A percentile compares a stretch with the other conserved stretches of the same genome.
Conservation (phyloP, 2,888 invertebrate genomes). For the Lepidochitona cinerea region DNA sequence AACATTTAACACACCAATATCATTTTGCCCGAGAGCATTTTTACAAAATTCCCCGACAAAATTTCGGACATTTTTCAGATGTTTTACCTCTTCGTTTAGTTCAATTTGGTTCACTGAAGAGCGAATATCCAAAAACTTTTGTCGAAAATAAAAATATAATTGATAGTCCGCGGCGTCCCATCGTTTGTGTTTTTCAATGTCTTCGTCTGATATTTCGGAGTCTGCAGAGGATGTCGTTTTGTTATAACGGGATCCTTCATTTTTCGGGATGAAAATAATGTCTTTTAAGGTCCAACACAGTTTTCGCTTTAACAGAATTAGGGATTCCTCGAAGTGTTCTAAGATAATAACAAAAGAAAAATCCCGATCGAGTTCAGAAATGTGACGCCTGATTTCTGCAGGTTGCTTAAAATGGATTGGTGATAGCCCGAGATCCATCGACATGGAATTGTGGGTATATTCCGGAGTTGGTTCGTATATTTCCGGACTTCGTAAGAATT, state of each 20-base stretch:
- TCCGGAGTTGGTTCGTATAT: neutral
- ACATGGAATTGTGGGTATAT: slow-evolving; percentile 29
- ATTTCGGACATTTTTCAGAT: neutral
- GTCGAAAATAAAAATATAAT: neutral
- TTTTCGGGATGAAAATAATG: slow-evolving; percentile 39
- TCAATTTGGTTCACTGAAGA: neutral
- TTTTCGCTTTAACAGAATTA: slow-evolving; percentile 41
- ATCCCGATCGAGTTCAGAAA: slow-evolving; percentile 31
- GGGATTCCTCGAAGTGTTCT: slow-evolving; percentile 48
- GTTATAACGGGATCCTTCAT: slow-evolving; percentile 10
- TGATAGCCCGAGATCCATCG: neutral
- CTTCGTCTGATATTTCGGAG: neutral
- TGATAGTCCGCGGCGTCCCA: neutral
- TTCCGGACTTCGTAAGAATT: neutral
- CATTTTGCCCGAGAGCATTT: neutral
- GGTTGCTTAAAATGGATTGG: neutral
- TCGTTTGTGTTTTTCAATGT: slow-evolving; percentile 12
- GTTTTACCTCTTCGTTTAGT: neutral
- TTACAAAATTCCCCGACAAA: neutral
- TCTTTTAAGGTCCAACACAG: slow-evolving; percentile 49
- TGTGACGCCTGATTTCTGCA: slow-evolving; percentile 13
- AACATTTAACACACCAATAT: neutral
- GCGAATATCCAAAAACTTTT: neutral
- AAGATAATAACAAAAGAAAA: slow-evolving; percentile 46
- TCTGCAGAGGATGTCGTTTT: neutral